Conservation (phyloP, 2,888 invertebrate genomes). For the Diadegma fenestrale region DNA sequence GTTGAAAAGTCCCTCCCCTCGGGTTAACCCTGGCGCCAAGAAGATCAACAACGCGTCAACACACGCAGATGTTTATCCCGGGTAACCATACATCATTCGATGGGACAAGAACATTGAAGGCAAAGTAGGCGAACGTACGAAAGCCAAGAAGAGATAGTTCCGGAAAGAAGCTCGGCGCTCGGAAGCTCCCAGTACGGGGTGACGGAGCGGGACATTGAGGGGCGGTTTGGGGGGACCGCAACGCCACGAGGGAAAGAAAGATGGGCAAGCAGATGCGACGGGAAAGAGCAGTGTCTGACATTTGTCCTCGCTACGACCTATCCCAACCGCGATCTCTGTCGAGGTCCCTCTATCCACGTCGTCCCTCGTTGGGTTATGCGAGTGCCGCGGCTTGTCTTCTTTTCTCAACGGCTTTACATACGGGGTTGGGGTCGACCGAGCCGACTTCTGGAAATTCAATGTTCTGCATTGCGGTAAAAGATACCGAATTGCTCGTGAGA, state of each 20-base stretch:
- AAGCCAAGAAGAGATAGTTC: conserved; percentile 6
- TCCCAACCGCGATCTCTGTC: conserved; percentile 62
- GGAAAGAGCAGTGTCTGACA: conserved; percentile 41
- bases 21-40: background rate
- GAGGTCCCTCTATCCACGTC: conserved; percentile 10
- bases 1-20: background rate
- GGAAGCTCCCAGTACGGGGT: background rate
- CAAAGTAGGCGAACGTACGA: background rate
- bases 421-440: conserved; percentile 32
- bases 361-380: background rate
- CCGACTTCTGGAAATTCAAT: conserved; percentile 72
- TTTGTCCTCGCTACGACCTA: conserved; percentile 62
- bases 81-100: conserved; percentile 19
- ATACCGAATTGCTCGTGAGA: conserved; percentile 70
- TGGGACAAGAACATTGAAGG: background rate
- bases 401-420: conserved; percentile 40
- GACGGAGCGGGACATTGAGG: background rate
- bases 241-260: conserved; percentile 49
- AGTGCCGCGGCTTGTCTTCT: conserved; percentile 9
- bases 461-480: conserved; percentile 79
- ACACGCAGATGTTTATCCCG: conserved; percentile 16
- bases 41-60: conserved; percentile 4
- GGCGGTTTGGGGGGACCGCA: background rate
- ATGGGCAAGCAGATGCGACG: conserved; percentile 61
- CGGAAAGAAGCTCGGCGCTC: conserved; percentile 24